Evolutionary conservation across 2,797 vertebrate genomes (phyloP).

Genomic region (Eospalax fontanierii): DNA sequence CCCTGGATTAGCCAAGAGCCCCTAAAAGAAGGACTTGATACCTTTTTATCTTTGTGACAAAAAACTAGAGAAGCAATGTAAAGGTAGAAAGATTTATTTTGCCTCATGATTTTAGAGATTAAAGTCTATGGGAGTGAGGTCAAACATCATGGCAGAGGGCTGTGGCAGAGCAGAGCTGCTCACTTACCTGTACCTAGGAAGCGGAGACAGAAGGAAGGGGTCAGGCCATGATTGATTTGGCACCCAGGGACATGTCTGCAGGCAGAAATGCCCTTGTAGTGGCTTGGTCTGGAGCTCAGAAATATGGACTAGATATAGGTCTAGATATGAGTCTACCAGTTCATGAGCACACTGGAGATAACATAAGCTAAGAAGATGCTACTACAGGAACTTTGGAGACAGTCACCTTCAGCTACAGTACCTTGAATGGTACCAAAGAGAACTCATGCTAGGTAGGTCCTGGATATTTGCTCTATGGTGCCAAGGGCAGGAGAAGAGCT

Average conservation of each 20-base stretch:
- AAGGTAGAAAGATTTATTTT: not conserved
- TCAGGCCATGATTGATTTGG: not conserved
- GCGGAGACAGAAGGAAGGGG: not conserved
- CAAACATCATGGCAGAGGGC: not conserved
- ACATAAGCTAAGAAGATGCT: not conserved
- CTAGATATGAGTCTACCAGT: fast-evolving
- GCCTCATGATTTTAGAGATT: not conserved
- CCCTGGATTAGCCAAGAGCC: not conserved
- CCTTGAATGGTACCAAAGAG: not conserved
- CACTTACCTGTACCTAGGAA: not conserved
- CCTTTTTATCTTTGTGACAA: not conserved
- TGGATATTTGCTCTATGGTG: not conserved
- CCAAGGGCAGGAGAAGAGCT: not conserved
- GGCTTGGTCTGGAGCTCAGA: not conserved
- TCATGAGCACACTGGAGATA: not conserved
- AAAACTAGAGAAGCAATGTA: not conserved
- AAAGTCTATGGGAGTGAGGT: not conserved
- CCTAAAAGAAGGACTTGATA: not conserved
- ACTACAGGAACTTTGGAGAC: not conserved
- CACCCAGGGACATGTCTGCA: not conserved
- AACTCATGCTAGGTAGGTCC: not conserved
- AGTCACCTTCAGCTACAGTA: not conserved
- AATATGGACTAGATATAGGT: not conserved
- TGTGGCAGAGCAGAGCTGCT: not conserved
- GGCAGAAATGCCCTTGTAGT: not conserved